Conservation (phyloP, 1,140 invertebrate species). For the Polypedilum pembai region DNA sequence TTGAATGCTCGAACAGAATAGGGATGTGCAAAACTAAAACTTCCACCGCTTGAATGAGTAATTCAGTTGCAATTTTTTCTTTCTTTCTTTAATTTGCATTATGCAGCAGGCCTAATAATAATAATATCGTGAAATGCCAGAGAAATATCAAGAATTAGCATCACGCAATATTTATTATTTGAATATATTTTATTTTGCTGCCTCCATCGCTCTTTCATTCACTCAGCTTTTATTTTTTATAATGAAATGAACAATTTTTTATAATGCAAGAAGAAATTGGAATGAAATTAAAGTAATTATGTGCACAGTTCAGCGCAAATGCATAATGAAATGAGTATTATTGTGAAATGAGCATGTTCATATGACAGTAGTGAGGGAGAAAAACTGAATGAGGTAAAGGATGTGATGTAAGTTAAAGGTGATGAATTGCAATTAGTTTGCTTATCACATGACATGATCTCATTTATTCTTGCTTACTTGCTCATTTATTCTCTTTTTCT, state of each 20-base stretch:
- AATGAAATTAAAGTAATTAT: constrained; percentile 20
- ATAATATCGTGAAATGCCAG: constrained; percentile 23
- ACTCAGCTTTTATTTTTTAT: background rate
- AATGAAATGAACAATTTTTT: constrained; percentile 25
- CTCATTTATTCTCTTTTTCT: no score
- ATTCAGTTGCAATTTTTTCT: constrained; percentile 26
- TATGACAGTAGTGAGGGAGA: no score
- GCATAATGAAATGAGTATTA: background rate
- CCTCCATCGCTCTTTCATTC: no score
- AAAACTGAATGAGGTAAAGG: background rate
- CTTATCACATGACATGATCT: background rate
- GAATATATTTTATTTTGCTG: background rate
- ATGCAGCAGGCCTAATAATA: background rate
- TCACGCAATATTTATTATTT: constrained; percentile 27
- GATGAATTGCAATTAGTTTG: constrained; percentile 18
- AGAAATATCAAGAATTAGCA: constrained; percentile 26
- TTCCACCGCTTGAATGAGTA: constrained; percentile 6
- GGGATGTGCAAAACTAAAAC: background rate
- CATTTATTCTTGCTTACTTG: background rate
- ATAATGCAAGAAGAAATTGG: constrained; percentile 5
- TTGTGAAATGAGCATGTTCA: no score
- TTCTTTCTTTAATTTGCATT: background rate
- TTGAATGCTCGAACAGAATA: background rate
- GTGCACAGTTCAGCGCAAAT: constrained; percentile 16
- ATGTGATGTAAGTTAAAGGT: background rate